phyloP scores from a whole-genome alignment of 2,888 invertebrate genomes.

The Peribatodes rhomboidaria region DNA sequence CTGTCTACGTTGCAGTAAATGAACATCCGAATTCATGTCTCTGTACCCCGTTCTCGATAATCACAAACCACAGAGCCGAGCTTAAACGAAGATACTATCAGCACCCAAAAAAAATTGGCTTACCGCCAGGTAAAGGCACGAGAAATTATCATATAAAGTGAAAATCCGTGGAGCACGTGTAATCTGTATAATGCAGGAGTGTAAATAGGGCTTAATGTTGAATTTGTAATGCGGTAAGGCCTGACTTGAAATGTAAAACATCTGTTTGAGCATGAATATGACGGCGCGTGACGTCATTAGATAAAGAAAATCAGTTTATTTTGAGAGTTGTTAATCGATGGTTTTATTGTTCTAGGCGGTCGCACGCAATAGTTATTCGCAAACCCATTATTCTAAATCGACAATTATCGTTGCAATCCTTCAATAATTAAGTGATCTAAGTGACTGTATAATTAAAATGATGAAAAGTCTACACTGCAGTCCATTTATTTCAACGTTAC shows the following conservation, averaged over 20 bases:
- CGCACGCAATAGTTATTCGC: too few species aligned
- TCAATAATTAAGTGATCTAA: too few species aligned
- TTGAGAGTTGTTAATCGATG: slow-evolving; percentile 3
- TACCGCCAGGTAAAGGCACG: slow-evolving; percentile 28
- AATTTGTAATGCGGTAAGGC: slow-evolving; percentile 29
- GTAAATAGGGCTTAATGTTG: slow-evolving; percentile 35
- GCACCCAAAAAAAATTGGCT: slow-evolving; percentile 26
- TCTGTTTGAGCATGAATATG: slow-evolving; percentile 22
- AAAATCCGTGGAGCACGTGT: slow-evolving; percentile 57
- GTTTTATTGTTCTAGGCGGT: too few species aligned
- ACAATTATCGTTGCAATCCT: too few species aligned
- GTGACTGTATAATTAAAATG: too few species aligned
- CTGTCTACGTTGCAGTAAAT: slow-evolving; percentile 1
- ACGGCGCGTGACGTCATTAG: too few species aligned
- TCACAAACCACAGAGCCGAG: slow-evolving; percentile 22
- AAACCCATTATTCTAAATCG: too few species aligned
- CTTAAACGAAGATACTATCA: slow-evolving; percentile 30
- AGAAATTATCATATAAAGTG: slow-evolving; percentile 65
- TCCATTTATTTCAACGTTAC: too few species aligned
- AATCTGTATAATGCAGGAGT: slow-evolving; percentile 52
- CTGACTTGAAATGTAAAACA: slow-evolving; percentile 27
- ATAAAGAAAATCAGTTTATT: too few species aligned
- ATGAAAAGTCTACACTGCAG: too few species aligned
- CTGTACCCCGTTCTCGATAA: slow-evolving; percentile 15
- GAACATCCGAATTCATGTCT: slow-evolving; percentile 5